Conservation (phyloP, 2,797 vertebrate species). For the Iguana delicatissima region DNA sequence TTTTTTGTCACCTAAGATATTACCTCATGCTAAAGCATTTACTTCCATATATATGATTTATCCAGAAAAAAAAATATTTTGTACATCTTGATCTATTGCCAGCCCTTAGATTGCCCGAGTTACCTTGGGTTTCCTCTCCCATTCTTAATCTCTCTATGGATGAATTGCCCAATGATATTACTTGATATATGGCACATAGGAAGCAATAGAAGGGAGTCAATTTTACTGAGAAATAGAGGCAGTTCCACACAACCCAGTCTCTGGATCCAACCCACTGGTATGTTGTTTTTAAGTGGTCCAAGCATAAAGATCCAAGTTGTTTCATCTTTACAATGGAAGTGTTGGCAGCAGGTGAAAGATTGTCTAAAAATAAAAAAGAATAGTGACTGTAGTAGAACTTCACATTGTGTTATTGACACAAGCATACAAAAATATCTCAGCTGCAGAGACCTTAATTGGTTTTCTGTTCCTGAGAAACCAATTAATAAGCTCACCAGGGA, state of each 20-base stretch:
- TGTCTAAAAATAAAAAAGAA: constrained; percentile 43
- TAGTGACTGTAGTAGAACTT: constrained; percentile 16
- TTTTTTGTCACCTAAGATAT: neutral
- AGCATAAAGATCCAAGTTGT: neutral
- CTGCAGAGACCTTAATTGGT: constrained; percentile 44
- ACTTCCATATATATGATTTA: neutral
- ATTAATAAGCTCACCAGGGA: constrained; percentile 60
- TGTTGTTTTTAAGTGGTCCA: fast-evolving
- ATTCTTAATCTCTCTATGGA: neutral
- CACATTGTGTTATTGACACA: constrained; percentile 44
- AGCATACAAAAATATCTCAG: constrained; percentile 47
- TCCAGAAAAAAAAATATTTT: neutral
- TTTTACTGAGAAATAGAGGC: neutral
- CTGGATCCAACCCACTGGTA: neutral
- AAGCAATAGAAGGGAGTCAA: neutral
- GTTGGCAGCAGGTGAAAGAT: constrained; percentile 17
- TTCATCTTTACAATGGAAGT: constrained; percentile 4
- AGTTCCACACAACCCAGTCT: neutral
- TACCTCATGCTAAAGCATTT: neutral
- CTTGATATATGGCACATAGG: neutral
- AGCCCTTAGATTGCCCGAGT: neutral
- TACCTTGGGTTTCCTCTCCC: neutral
- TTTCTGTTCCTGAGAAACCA: constrained; percentile 62
- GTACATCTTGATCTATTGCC: neutral
- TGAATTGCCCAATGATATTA: neutral